These are phyloP conservation scores for Enoplosus armatus DNA, from an alignment of 2,797 vertebrate species.

Conservation along the genomic window DNA sequence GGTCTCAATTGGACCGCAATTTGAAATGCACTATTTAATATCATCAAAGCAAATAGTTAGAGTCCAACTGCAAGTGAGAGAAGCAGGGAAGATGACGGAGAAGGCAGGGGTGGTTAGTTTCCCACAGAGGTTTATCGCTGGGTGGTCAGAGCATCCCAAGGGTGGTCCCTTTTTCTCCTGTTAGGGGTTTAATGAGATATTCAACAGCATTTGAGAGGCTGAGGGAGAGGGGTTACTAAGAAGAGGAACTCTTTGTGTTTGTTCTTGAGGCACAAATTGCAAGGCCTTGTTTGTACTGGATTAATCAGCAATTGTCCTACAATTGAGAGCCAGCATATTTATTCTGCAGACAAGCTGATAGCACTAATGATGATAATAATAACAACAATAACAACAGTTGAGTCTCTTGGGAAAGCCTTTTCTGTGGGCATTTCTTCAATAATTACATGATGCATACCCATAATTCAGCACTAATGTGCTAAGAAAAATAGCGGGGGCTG, in stretches of 20 bases:
- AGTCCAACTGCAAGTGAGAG: conserved; percentile 29
- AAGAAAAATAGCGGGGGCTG: conserved; percentile 72
- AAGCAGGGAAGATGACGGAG: conserved; percentile 28
- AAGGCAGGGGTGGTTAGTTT: conserved; percentile 46
- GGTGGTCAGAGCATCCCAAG: conserved; percentile 64
- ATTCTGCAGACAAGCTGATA: conserved; percentile 74
- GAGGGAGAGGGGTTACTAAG: conserved; percentile 20
- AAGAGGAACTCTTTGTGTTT: conserved; percentile 50
- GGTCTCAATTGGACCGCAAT: conserved; percentile 50
- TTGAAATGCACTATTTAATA: conserved; percentile 61
- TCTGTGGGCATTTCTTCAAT: conserved; percentile 76
- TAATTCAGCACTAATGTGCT: conserved; percentile 79
- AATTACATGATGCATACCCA: conserved; percentile 80
- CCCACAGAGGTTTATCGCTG: conserved; percentile 55
- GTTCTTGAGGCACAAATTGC: conserved; percentile 59
- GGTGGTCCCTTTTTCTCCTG: conserved; percentile 49
- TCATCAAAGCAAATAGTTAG: conserved; percentile 68
- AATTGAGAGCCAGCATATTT: conserved; percentile 71
- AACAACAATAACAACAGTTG: conserved; percentile 76
- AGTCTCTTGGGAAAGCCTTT: conserved; percentile 73
- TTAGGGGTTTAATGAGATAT: conserved; percentile 70
- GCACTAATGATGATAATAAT: conserved; percentile 80
- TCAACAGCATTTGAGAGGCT: conserved; percentile 24
- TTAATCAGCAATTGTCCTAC: conserved; percentile 74
- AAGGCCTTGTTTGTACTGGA: conserved; percentile 71